These are phyloP conservation scores for Numenius arquata DNA, from an alignment of 2,113 vertebrate genomes.

Conservation along the genomic window DNA sequence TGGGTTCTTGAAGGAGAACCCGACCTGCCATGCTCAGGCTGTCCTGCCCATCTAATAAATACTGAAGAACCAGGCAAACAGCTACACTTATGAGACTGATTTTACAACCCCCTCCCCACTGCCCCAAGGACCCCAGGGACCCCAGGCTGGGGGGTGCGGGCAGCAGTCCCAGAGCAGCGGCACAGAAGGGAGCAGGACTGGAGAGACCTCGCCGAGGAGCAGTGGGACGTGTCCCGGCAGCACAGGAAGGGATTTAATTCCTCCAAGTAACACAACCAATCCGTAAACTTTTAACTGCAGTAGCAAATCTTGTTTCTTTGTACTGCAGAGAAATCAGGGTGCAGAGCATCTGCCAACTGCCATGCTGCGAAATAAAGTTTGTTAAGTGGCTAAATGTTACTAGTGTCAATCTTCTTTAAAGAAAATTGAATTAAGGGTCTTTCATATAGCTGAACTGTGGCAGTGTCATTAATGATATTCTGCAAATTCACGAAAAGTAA, in stretches of 20 bases:
- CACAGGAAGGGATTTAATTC: background rate
- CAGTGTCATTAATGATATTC: background rate
- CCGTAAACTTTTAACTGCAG: background rate
- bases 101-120: background rate
- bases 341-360: background rate
- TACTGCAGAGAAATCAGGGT: background rate
- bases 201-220: background rate
- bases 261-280: background rate
- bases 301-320: background rate
- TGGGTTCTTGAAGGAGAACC: background rate
- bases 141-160: accelerated
- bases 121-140: background rate
- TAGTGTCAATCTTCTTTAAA: background rate
- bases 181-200: background rate
- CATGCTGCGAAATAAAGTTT: background rate
- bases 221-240: background rate
- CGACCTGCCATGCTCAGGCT: background rate
- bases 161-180: background rate
- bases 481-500: background rate
- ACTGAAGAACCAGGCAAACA: background rate
- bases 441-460: background rate
- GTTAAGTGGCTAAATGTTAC: background rate
- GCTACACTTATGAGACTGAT: background rate
- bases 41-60: no score
- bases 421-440: background rate